Base-by-base conservation (phyloP, 2,888 invertebrate genomes). In the Drosophila maculinotata region DNA sequence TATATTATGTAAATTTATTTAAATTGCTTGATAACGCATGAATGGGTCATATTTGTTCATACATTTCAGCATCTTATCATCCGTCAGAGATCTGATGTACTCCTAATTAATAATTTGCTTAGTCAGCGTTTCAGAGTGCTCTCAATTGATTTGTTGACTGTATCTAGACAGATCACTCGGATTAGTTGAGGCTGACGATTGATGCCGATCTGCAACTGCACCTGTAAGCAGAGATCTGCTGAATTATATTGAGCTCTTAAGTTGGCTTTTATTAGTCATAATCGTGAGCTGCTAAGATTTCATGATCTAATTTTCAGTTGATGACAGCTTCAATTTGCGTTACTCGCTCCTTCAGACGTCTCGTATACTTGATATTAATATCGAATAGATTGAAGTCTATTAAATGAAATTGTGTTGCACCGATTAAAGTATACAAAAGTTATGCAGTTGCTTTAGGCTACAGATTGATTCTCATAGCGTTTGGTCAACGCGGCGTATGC, bases 401-500 rank as follows among this genome's bases (percentile, higher is more conserved):
- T 64, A 64, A 64, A 33, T 35, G 12, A 14, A 41, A 39, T 28
- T 33, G 28, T 41, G 64, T 12, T 35, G 31, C 26, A 12, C 15
- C 28, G 30, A 3, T 20, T 1, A 8, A 39, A 48, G 41, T 48
- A 14, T 9, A 17, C n/a, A 30, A 25, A 14, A 25, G 33, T 9
- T 49, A 30, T 23, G 49, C 64, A 12, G 49, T 33, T 62, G 48
- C 30, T 23, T 15, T 42, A n/a, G 47, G 36, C 63, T 20, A 4
- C 36, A 45, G 65, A 53, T 73, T 44, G 76, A 53, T 70, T 70
- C 60, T 45, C 69, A 54, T 14, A 39, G 47, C 47, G 26, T 26
- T 78, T 67, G 82, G 70, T 45, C 49, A 79, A 67, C 53, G 64
- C 31, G 83, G 76, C 83, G 81, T 87, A 81, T 81, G 86, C 76